Evolutionary conservation across 92 coral and sea anemone genomes (phyloP), one percentile per base, ranked within the genome.

Genomic region (Umimayanthus chanpuru): DNA sequence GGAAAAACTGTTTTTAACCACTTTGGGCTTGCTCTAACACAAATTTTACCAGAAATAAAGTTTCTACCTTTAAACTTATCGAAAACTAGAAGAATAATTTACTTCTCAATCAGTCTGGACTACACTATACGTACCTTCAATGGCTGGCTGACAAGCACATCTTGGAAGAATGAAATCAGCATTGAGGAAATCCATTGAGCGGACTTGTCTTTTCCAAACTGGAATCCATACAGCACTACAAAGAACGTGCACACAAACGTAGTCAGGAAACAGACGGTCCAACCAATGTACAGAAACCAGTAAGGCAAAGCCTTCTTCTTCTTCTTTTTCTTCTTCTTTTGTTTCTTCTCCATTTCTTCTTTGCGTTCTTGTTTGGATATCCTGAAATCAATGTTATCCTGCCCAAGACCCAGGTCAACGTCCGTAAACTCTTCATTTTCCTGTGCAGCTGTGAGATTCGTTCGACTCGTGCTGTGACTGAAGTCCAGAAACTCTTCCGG

Each of bases 151-250:
- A 96, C 89, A 4, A 96, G 93, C 4, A 96, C 98, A 73, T 96
- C 98, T 90, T 96, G 98, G 68, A 96, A 91, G 86, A 96, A 95
- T 30, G 98, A 89, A 40, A 96, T 90, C 77, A 94, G 86, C 98
- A 96, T 96, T 49, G 98, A 95, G 0, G 94, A 92, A 30, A 96
- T 79, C 98, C 98, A 96, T 81, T 95, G 98, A 18, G 96, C 95
- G 0, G 98, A 95, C 56, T 95, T 95, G 32, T 93, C 98, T 81
- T 88, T 93, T 2, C 98, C 98, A 85, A 96, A 96, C 94, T 96
- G 98, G 23, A 96, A 91, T 0, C 98, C 98, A 61, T 96, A 96
- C 44, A 95, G 89, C 38, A 96, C 98, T 73, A 96, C 92, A 88
- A 96, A 95, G 90, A 96, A 96, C 4, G 96, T 87, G 12, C 96